Percentiles rank a stretch among this genome's conserved stretches.
Conservation (phyloP, 2,888 invertebrate species). For the Peribatodes rhomboidaria region DNA sequence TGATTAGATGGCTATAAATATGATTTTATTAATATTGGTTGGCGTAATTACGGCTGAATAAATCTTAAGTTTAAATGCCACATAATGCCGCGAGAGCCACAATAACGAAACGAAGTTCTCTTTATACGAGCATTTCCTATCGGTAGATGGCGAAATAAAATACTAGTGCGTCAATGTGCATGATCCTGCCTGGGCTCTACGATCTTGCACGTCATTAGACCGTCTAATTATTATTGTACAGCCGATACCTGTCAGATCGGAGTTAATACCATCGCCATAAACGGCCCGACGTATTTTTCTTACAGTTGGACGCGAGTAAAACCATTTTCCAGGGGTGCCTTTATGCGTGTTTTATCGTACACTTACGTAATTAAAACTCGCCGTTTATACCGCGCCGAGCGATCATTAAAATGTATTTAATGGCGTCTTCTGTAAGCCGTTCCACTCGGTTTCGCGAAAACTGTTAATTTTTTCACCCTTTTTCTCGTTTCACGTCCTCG, state of each 20-base stretch:
- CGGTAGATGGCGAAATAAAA: slow-evolving; percentile 14
- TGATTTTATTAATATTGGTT: background rate
- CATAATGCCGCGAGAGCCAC: background rate
- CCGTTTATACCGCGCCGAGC: slow-evolving; percentile 56
- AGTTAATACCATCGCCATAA: slow-evolving; percentile 44
- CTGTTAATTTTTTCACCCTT: slow-evolving; percentile 54
- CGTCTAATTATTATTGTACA: slow-evolving; percentile 13
- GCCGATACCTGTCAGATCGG: slow-evolving; percentile 4
- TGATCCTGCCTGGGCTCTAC: slow-evolving; percentile 25
- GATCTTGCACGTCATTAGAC: slow-evolving; percentile 17
- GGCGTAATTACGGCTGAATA: background rate
- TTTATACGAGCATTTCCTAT: slow-evolving; percentile 10
- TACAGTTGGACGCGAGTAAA: slow-evolving; percentile 51
- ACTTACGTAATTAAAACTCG: slow-evolving; percentile 66
- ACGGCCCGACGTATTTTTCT: slow-evolving; percentile 50
- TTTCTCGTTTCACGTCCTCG: slow-evolving; percentile 46
- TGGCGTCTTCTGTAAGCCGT: slow-evolving; percentile 66
- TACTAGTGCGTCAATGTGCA: slow-evolving; percentile 20
- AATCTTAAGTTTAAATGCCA: background rate
- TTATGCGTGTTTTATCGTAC: slow-evolving; percentile 62
- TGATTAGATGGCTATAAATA: background rate
- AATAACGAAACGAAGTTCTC: background rate
- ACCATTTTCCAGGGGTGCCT: slow-evolving; percentile 49
- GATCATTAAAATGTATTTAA: slow-evolving; percentile 70
- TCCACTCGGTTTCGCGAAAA: slow-evolving; percentile 62